phyloP scores from a whole-genome alignment of 1,140 invertebrate genomes.

The Aphelenchoides besseyi region DNA sequence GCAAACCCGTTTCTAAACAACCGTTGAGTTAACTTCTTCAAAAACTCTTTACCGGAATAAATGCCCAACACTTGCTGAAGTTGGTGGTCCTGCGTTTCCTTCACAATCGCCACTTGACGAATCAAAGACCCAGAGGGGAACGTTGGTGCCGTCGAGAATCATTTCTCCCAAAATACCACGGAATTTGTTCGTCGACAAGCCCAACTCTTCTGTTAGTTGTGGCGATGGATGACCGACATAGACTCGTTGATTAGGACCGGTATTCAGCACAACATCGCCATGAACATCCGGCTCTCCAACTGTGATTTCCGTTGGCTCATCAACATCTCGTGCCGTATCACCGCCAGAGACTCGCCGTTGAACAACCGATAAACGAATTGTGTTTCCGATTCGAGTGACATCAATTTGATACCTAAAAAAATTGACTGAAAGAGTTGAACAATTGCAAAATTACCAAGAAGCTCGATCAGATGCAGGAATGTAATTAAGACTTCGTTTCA shows the following conservation, averaged over 20 bases:
- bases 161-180: slow-evolving; percentile 53
- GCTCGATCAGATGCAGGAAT: slow-evolving; percentile 54
- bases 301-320: slow-evolving; percentile 42
- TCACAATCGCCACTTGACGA: slow-evolving; percentile 50
- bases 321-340: slow-evolving; percentile 43
- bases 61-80: slow-evolving; percentile 40
- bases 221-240: slow-evolving; percentile 40
- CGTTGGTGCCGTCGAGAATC: slow-evolving; percentile 47
- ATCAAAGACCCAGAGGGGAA: slow-evolving; percentile 56
- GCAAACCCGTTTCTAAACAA: slow-evolving; percentile 57
- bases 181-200: slow-evolving; percentile 52
- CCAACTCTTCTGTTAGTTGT: slow-evolving; percentile 39
- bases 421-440: slow-evolving; percentile 19
- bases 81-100: slow-evolving; percentile 46
- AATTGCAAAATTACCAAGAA: slow-evolving; percentile 60
- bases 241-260: slow-evolving; percentile 53
- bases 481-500: slow-evolving; percentile 53
- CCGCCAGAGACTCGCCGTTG: slow-evolving; percentile 46
- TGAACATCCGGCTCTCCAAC: slow-evolving; percentile 51
- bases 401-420: slow-evolving; percentile 29
- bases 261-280: slow-evolving; percentile 57
- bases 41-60: slow-evolving; percentile 52
- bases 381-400: slow-evolving; percentile 51
- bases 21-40: neutral
- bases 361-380: slow-evolving; percentile 51